Percentiles rank a stretch among this genome's conserved stretches.
These are phyloP conservation scores for Psephotus haematonotus DNA, from an alignment of 2,113 vertebrate species.

Conservation along the genomic window DNA sequence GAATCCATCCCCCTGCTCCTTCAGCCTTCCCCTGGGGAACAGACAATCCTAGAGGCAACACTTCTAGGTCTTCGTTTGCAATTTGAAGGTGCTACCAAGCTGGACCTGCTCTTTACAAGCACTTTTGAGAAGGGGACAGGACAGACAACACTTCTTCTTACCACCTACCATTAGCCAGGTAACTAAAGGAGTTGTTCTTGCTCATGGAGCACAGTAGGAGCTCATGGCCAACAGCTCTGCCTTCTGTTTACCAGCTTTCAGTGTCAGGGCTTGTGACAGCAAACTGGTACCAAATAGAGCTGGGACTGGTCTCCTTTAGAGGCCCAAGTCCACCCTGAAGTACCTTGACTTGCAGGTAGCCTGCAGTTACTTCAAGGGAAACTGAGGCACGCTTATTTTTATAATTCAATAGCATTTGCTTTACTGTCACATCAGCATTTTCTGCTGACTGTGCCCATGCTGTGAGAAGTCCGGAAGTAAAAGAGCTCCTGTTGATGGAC, in stretches of 20 bases:
- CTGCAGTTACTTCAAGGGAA: background rate
- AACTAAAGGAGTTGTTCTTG: background rate
- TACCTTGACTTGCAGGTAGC: background rate
- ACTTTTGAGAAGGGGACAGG: background rate
- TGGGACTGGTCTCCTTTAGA: background rate
- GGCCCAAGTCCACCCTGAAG: background rate
- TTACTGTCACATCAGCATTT: background rate
- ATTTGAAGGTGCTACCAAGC: background rate
- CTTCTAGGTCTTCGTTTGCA: background rate
- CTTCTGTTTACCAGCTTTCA: background rate
- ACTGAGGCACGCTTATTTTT: background rate
- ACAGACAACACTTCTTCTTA: background rate
- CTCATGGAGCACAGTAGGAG: background rate
- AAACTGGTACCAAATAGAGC: background rate
- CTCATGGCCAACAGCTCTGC: background rate
- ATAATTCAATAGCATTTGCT: background rate
- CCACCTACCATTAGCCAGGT: background rate
- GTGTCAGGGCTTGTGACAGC: background rate
- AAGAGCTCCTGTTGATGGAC: background rate
- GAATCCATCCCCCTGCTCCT: background rate
- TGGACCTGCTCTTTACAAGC: fast-evolving
- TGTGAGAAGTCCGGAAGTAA: fast-evolving
- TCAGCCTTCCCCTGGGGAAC: background rate
- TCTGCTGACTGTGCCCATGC: background rate
- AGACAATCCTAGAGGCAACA: background rate